These are phyloP conservation scores for Cyprinus carpio DNA, from an alignment of 2,113 vertebrate genomes.

Conservation along the genomic window DNA sequence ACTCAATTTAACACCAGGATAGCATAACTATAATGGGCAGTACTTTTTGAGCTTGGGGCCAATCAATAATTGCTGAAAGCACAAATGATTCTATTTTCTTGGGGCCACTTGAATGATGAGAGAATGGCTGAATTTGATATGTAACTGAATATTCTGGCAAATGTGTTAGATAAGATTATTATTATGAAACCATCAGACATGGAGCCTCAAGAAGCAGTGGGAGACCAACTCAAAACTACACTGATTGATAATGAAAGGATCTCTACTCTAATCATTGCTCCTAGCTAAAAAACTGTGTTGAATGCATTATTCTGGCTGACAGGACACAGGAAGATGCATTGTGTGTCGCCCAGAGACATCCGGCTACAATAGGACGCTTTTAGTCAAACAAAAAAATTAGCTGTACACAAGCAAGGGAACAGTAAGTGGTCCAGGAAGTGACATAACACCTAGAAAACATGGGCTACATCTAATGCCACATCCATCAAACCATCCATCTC, in stretches of 20 bases:
- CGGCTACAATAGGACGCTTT: slow-evolving; percentile 52
- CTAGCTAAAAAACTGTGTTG: slow-evolving; percentile 45
- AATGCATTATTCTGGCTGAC: slow-evolving; percentile 38
- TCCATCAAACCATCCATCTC: neutral
- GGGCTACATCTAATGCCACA: neutral
- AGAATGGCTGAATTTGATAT: slow-evolving; percentile 85
- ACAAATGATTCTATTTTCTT: slow-evolving; percentile 84
- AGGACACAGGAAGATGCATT: slow-evolving; percentile 22
- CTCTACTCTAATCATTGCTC: slow-evolving; percentile 70
- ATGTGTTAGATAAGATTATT: slow-evolving; percentile 79
- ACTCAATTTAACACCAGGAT: slow-evolving; percentile 81
- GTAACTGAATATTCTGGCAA: slow-evolving; percentile 61
- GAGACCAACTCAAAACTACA: slow-evolving; percentile 51
- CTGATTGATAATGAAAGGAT: slow-evolving; percentile 51
- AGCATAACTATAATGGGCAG: slow-evolving; percentile 79
- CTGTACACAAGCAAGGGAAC: slow-evolving; percentile 46
- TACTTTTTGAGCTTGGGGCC: slow-evolving; percentile 77
- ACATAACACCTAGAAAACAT: slow-evolving; percentile 39
- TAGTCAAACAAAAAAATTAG: slow-evolving; percentile 51
- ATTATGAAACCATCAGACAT: slow-evolving; percentile 55
- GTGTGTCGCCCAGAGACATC: slow-evolving; percentile 39
- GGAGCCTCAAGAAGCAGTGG: slow-evolving; percentile 36
- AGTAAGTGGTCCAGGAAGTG: slow-evolving; percentile 56
- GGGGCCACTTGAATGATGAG: slow-evolving; percentile 79
- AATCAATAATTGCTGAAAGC: slow-evolving; percentile 87